Evolutionary conservation across 35 echinoderm and acorn worm genomes (phyloP), one percentile per base, ranked within the genome.

Genomic region (Apostichopus japonicus): DNA sequence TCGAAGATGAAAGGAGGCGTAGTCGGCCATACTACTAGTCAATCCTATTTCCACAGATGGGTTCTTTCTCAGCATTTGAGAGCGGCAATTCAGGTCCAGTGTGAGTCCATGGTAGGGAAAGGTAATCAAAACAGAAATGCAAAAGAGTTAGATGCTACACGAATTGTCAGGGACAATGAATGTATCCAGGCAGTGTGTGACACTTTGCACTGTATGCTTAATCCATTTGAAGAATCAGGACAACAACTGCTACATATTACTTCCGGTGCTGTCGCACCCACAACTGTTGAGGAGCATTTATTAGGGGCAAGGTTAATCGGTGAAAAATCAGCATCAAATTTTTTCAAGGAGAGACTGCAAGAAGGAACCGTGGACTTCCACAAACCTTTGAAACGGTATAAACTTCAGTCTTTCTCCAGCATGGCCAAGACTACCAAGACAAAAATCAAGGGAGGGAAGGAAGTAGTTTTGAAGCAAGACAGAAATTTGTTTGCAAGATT

Each of bases 1-100:
- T 72, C 81, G 6, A 93, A 93, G 67, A 93, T 78, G 14, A 14
- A 56, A 23, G 92, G 92, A 59, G 86, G 86, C 4, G 11, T 97
- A 1, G 88, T 72, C n/a, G 93, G 93, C 10, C 94, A 95, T 54
- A 73, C 96, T 54, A 79, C 63, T 10, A 97, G 92, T 56, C 79
- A 91, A 90, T 87, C 83, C 25, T 86, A 86, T 54, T 86, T 54
- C 53, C 83, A 86, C 83, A 55, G 83, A 21, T 86, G 53, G 83
- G 56, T 86, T 53, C 44, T 86, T 54, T 86, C 83, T 16, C 83
- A 86, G 22, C 83, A 86, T 54, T 54, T 86, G 9, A 44, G 83
- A 86, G 83, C 83, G 13, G 53, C 10, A 86, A 55, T 86, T 19
- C 83, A 86, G 23, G 54, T 57, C 14, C 83, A 86, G 22, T 86